These are phyloP conservation scores for Rhopalosiphum padi DNA, from an alignment of 1,140 invertebrate species.

Conservation along the genomic window DNA sequence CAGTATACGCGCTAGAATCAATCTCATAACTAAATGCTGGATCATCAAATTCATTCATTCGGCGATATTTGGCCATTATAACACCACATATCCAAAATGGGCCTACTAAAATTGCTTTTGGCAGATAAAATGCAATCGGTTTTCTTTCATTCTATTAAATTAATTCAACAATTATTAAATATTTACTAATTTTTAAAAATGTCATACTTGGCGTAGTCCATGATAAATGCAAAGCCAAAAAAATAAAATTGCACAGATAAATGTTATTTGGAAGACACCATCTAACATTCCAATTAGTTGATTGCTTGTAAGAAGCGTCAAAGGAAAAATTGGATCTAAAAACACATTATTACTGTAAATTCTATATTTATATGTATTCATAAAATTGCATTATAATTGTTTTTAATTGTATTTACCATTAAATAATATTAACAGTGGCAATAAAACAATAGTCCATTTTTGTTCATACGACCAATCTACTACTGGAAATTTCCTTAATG, in stretches of 20 bases:
- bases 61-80: constrained; percentile 86
- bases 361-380: neutral
- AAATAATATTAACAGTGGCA: constrained; percentile 89
- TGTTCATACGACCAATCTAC: constrained; percentile 98
- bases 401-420: constrained; percentile 74
- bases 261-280: constrained; percentile 87
- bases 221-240: constrained; percentile 97
- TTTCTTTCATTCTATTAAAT: constrained; percentile 81
- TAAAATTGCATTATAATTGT: neutral
- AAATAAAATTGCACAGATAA: constrained; percentile 84
- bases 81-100: constrained; percentile 87
- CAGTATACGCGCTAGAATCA: constrained; percentile 87
- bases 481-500: constrained; percentile 84
- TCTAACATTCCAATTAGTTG: constrained; percentile 91
- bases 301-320: constrained; percentile 87
- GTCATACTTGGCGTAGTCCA: constrained; percentile 83
- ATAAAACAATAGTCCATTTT: constrained; percentile 90
- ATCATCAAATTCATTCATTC: constrained; percentile 86
- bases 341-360: constrained; percentile 48
- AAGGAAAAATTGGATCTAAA: constrained; percentile 91
- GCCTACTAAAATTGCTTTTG: constrained; percentile 88
- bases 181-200: neutral
- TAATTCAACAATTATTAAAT: neutral
- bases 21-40: constrained; percentile 92
- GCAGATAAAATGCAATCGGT: constrained; percentile 87